phyloP scores from a whole-genome alignment of 2,888 invertebrate species.

The Sarcophaga caerulescens region DNA sequence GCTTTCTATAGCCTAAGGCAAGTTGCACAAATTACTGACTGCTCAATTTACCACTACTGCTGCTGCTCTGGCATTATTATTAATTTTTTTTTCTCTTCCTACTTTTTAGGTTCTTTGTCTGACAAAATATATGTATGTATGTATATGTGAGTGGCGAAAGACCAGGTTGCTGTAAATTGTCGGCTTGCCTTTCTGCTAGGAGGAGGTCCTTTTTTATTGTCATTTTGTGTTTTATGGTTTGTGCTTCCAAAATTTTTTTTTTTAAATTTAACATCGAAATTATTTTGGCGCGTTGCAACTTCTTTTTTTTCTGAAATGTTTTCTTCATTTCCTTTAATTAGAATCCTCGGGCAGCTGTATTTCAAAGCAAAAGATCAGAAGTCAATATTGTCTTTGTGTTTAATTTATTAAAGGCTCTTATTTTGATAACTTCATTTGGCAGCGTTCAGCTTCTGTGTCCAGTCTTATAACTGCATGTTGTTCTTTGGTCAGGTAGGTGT shows the following conservation, averaged over 20 bases:
- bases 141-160: no score
- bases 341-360: slow-evolving; percentile 52
- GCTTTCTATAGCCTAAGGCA: slow-evolving; percentile 47
- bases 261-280: slow-evolving; percentile 45
- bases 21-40: slow-evolving; percentile 55
- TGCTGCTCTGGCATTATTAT: neutral
- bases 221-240: slow-evolving; percentile 46
- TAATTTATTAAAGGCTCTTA: slow-evolving; percentile 49
- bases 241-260: neutral
- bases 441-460: slow-evolving; percentile 32
- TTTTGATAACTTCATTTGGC: slow-evolving; percentile 59
- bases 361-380: neutral
- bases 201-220: slow-evolving; percentile 60
- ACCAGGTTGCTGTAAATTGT: slow-evolving; percentile 32
- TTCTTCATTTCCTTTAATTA: slow-evolving; percentile 12
- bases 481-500: slow-evolving; percentile 46
- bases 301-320: slow-evolving; percentile 8
- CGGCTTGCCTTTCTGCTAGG: slow-evolving; percentile 28
- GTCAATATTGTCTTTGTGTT: slow-evolving; percentile 16
- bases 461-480: neutral
- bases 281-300: slow-evolving; percentile 42
- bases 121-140: neutral
- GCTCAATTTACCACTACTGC: neutral
- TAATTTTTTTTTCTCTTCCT: neutral
- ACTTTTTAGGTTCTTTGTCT: neutral